Evolutionary conservation across 2,888 invertebrate species (phyloP).

Genomic region (Deilephila porcellus): DNA sequence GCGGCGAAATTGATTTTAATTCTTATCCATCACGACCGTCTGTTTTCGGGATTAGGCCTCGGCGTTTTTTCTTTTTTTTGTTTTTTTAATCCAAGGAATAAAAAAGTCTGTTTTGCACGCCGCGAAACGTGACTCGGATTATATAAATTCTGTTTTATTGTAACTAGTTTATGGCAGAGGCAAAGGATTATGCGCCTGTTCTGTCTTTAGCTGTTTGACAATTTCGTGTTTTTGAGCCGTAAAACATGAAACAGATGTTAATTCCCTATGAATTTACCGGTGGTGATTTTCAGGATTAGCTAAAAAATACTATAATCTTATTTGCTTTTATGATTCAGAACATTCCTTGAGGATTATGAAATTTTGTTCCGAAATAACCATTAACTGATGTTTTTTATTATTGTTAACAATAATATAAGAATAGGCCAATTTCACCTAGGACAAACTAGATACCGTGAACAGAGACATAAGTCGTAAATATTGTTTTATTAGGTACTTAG

Average conservation of each 20-base stretch:
- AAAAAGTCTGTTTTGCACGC: slow-evolving; percentile 26
- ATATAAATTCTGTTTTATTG: slow-evolving; percentile 23
- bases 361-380: no score
- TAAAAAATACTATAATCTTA: no score
- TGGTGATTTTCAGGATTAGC: no score
- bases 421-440: no score
- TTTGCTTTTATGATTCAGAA: no score
- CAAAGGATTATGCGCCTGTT: slow-evolving; percentile 1
- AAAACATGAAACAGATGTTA: slow-evolving; percentile 4
- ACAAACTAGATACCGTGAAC: no score
- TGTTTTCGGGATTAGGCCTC: slow-evolving; percentile 70
- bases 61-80: slow-evolving; percentile 42
- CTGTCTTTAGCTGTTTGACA: neutral
- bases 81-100: slow-evolving; percentile 31
- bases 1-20: slow-evolving; percentile 64
- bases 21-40: slow-evolving; percentile 55
- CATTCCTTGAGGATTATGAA: no score
- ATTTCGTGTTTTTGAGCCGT: neutral
- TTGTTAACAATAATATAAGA: no score
- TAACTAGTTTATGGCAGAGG: neutral
- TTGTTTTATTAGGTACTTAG: no score
- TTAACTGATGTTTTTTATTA: no score
- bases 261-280: neutral
- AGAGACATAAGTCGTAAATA: no score
- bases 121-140: slow-evolving; percentile 36